A percentile compares a stretch with the other conserved stretches of the same genome.
These are phyloP conservation scores for Heliconius aoede DNA, from an alignment of 2,888 invertebrate genomes.

Conservation along the genomic window DNA sequence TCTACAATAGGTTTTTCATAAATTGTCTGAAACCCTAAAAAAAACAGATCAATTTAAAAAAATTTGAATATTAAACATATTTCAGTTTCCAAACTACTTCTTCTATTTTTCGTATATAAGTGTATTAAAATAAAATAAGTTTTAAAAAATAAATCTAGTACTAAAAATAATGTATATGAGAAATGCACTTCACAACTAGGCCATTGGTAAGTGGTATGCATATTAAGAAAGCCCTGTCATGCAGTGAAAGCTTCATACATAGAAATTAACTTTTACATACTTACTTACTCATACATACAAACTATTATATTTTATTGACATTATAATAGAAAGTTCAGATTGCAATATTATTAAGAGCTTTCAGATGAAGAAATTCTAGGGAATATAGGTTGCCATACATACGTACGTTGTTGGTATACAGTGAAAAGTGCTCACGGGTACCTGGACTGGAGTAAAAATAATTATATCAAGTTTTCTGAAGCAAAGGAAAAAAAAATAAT, in stretches of 20 bases:
- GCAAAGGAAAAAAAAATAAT: too few relatives aligned
- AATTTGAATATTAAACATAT: too few relatives aligned
- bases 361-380: not conserved
- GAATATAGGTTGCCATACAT: not conserved
- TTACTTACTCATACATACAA: slow-evolving; percentile 1
- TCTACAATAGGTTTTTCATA: too few relatives aligned
- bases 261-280: slow-evolving; percentile 19
- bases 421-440: too few relatives aligned
- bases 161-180: not conserved
- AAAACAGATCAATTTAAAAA: too few relatives aligned
- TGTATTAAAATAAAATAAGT: too few relatives aligned
- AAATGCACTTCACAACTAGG: not conserved
- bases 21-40: too few relatives aligned
- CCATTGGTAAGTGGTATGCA: not conserved
- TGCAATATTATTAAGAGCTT: not conserved
- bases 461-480: too few relatives aligned
- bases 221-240: slow-evolving; percentile 20
- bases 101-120: too few relatives aligned
- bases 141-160: too few relatives aligned
- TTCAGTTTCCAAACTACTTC: too few relatives aligned
- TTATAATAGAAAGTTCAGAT: slow-evolving; percentile 3
- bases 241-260: slow-evolving; percentile 28
- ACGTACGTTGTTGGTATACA: too few relatives aligned
- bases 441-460: not conserved
- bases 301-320: slow-evolving; percentile 12